phyloP scores from a whole-genome alignment of 2,797 vertebrate genomes.

The Garrulus glandarius region DNA sequence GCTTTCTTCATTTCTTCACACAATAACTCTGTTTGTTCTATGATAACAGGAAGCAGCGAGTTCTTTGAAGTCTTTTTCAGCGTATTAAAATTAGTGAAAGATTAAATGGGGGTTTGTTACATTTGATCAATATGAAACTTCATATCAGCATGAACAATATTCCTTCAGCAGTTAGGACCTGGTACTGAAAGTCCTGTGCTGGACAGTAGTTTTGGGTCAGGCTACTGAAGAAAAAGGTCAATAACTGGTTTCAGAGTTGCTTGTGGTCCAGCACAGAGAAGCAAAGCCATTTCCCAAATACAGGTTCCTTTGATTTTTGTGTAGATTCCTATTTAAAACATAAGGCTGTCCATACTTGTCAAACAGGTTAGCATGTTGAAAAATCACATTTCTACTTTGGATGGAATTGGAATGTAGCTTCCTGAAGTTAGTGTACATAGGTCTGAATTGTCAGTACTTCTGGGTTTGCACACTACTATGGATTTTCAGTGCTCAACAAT shows the following conservation, averaged over 20 bases:
- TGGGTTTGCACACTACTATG: neutral
- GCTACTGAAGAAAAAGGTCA: neutral
- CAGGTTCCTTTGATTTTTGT: neutral
- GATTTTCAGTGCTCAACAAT: neutral
- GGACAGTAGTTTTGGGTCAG: neutral
- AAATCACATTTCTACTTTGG: neutral
- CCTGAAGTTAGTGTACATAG: neutral
- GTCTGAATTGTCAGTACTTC: neutral
- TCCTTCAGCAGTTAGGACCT: neutral
- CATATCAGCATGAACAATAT: neutral
- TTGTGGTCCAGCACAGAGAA: neutral
- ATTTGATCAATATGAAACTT: neutral
- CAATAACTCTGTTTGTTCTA: neutral
- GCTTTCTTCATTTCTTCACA: neutral
- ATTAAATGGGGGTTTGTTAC: neutral
- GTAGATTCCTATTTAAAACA: neutral
- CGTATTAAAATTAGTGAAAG: neutral
- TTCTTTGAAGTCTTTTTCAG: neutral
- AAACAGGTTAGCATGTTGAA: neutral
- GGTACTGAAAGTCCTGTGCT: neutral
- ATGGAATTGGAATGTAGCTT: neutral
- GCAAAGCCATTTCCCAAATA: neutral
- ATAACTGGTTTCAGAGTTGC: neutral
- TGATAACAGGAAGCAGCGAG: accelerated
- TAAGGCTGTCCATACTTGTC: accelerated